Percentiles rank a stretch among this genome's conserved stretches.
Evolutionary conservation across 2,888 invertebrate genomes (phyloP).

Genomic region (Mesoligia furuncula): DNA sequence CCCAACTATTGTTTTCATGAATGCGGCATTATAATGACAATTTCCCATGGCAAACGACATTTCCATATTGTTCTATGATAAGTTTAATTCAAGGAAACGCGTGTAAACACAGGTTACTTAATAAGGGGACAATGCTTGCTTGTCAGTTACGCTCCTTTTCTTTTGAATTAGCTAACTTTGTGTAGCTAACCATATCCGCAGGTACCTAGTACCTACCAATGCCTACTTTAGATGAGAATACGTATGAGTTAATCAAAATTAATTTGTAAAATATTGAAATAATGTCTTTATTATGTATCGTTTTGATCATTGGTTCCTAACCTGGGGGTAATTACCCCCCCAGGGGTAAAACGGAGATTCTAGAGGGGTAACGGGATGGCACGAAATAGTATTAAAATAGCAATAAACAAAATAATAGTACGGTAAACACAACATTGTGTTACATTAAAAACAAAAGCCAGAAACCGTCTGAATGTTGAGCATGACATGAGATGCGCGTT

Average conservation of each 20-base stretch:
- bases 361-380: too few relatives aligned
- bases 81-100: slow-evolving; percentile 41
- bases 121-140: slow-evolving; percentile 44
- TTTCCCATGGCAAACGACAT: slow-evolving; percentile 54
- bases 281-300: not conserved
- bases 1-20: slow-evolving; percentile 58
- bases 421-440: too few relatives aligned
- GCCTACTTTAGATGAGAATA: not conserved
- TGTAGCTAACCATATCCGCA: slow-evolving; percentile 12
- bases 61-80: slow-evolving; percentile 58
- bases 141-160: slow-evolving; percentile 54
- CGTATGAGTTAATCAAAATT: not conserved
- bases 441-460: too few relatives aligned
- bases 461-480: too few relatives aligned
- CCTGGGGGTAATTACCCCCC: too few relatives aligned
- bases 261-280: not conserved
- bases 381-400: too few relatives aligned
- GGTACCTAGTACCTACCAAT: too few relatives aligned
- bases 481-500: too few relatives aligned
- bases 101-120: slow-evolving; percentile 2
- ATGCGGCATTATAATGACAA: slow-evolving; percentile 16
- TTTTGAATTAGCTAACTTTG: slow-evolving; percentile 25
- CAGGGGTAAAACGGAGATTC: too few relatives aligned
- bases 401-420: too few relatives aligned
- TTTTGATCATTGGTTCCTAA: too few relatives aligned